Percentiles rank a stretch among this genome's conserved stretches.
phyloP scores from a whole-genome alignment of 2,113 vertebrate species.

The Dasypus novemcinctus region DNA sequence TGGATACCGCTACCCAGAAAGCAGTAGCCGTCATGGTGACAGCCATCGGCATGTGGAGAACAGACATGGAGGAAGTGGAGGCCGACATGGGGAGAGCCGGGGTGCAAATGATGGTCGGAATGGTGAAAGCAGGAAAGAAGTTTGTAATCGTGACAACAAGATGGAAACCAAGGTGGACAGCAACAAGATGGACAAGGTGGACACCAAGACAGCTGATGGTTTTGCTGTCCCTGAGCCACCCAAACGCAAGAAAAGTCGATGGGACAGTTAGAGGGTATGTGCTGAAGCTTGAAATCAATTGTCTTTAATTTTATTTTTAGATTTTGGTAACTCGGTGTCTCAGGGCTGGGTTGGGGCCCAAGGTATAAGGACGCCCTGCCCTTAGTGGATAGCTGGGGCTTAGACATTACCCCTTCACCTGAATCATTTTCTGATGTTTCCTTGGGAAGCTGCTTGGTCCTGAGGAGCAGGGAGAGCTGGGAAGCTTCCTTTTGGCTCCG shows the following conservation, averaged over 20 bases:
- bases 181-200: constrained; percentile 79
- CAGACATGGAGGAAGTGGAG: constrained; percentile 71
- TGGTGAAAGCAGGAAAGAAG: constrained; percentile 77
- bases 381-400: constrained; percentile 60
- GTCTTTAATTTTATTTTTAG: constrained; percentile 78
- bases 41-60: constrained; percentile 82
- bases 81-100: constrained; percentile 79
- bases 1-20: constrained; percentile 78
- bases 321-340: constrained; percentile 79
- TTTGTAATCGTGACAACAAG: constrained; percentile 78
- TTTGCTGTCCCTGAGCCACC: constrained; percentile 96
- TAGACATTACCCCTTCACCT: constrained; percentile 65
- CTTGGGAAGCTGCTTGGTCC: constrained; percentile 72
- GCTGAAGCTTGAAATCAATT: constrained; percentile 14
- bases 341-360: constrained; percentile 74
- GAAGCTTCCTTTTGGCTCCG: constrained; percentile 47
- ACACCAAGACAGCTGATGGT: constrained; percentile 87
- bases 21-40: constrained; percentile 80
- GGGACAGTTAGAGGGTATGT: constrained; percentile 92
- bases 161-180: constrained; percentile 76
- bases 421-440: constrained; percentile 72
- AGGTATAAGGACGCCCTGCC: constrained; percentile 25
- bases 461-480: constrained; percentile 32
- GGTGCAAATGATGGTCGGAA: constrained; percentile 80
- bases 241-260: constrained; percentile 96